Conservation (phyloP, 2,888 invertebrate species). For the Epistrophe grossulariae region DNA sequence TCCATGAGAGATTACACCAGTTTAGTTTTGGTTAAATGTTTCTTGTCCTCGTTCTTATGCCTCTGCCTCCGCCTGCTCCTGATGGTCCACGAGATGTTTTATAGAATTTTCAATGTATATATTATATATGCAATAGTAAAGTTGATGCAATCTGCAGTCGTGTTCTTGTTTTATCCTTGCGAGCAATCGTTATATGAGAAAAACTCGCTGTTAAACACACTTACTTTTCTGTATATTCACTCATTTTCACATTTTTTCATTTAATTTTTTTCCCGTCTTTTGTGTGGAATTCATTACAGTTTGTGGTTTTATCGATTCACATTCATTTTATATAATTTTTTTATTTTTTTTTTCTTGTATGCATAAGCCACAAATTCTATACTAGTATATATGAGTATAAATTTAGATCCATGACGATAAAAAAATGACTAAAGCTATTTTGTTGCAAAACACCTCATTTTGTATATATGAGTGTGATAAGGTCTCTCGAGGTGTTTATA, state of each 20-base stretch:
- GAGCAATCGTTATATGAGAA: constrained; percentile 16
- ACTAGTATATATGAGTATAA: not conserved
- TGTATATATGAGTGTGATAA: not conserved
- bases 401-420: constrained; percentile 12
- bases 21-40: constrained; percentile 67
- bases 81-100: constrained; percentile 6
- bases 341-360: not conserved
- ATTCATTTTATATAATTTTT: constrained; percentile 10
- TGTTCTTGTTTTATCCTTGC: constrained; percentile 11
- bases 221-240: constrained; percentile 24
- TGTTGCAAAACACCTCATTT: constrained; percentile 20
- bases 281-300: constrained; percentile 43
- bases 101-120: constrained; percentile 23
- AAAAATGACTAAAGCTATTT: constrained; percentile 12
- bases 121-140: not conserved
- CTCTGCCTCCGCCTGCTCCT: not conserved
- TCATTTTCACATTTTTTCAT: constrained; percentile 38
- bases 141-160: constrained; percentile 35
- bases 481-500: not conserved
- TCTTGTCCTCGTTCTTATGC: constrained; percentile 49
- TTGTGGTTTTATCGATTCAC: constrained; percentile 40
- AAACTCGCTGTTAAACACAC: constrained; percentile 39
- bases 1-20: constrained; percentile 71
- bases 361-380: constrained; percentile 8
- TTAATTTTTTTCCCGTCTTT: constrained; percentile 11